Base-by-base conservation (phyloP, 2,797 vertebrate genomes). In the Lepus townsendii region DNA sequence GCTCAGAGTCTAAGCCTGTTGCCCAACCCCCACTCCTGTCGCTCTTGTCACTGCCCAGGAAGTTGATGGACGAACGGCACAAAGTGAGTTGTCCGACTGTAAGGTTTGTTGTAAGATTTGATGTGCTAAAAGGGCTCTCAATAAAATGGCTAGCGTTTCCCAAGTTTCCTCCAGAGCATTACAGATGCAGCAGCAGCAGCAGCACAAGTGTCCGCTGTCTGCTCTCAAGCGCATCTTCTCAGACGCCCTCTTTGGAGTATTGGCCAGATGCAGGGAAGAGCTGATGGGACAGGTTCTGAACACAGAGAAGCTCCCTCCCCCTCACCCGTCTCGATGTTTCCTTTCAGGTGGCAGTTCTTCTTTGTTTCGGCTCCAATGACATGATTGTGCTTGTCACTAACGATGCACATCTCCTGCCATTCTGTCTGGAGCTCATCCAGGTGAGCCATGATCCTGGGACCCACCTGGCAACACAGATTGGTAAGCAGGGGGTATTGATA, bases 321-420 rank as follows among this genome's bases (percentile, higher is more conserved):
- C 80, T 68, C 85, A 99, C 99, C 99, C 98, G 99, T 99, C 86
- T 99, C 98, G 10, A 99, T 99, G 97, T 99, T 99, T 66, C 98
- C 97, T 90, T 99, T 99, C 38, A 99, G 98, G 90, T 99, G 99
- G 90, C 99, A 99, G 98, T 99, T 99, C 77, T 99, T 99, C 98
- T 99, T 99, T 12, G 98, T 99, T 54, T 99, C 99, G 0, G 99
- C 99, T 85, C 99, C 99, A 1, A 98, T 98, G 96, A 96, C 98
- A 3, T 86, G 85, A 96, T 99, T 99, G 7, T 99, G 96, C 90
- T 99, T 98, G 27, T 99, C 98, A 0, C 99, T 98, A 22, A 99
- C 97, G 97, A 99, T 99, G 97, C 99, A 99, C 99, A 99, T 99
- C 98, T 99, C 99, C 0, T 99, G 97, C 50, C 99, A 98, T 98